Percentiles rank a stretch among this genome's conserved stretches.
Conservation (phyloP, 2,888 invertebrate genomes). For the Lasioglossum oenotherae region DNA sequence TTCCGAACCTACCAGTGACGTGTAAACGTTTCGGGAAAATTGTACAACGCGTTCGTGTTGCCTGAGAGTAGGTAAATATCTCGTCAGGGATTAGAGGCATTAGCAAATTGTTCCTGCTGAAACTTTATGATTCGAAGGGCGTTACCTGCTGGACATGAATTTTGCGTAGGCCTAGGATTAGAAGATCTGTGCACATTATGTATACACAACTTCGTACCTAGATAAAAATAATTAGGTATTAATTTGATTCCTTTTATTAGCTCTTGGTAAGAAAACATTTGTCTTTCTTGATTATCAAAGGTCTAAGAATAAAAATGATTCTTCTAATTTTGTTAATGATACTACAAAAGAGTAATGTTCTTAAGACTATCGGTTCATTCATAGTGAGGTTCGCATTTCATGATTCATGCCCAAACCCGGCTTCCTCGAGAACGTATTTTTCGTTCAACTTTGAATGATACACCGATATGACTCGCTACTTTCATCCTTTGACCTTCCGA, state of each 20-base stretch:
- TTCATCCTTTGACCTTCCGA: constrained; percentile 41
- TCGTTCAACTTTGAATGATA: constrained; percentile 33
- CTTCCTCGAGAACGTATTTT: constrained; percentile 44
- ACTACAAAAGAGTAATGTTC: background rate
- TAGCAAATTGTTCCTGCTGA: background rate
- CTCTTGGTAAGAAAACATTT: too few species aligned
- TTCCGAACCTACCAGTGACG: constrained; percentile 4
- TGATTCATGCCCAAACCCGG: background rate
- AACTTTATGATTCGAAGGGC: background rate
- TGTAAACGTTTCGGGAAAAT: background rate
- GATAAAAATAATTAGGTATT: background rate
- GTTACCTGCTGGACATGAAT: background rate
- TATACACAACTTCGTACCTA: background rate
- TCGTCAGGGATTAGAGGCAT: background rate
- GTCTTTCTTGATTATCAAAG: background rate
- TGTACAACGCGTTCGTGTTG: background rate
- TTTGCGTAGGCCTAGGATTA: background rate
- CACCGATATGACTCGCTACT: constrained; percentile 41
- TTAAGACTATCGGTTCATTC: background rate
- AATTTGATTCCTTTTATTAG: too few species aligned
- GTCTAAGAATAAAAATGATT: too few species aligned
- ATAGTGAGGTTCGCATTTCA: background rate
- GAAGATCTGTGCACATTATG: background rate
- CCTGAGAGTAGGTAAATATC: background rate
- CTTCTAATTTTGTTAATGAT: background rate